Evolutionary conservation across 2,113 vertebrate genomes (phyloP), one percentile per base, ranked within the genome.

Genomic region (Aix galericulata): DNA sequence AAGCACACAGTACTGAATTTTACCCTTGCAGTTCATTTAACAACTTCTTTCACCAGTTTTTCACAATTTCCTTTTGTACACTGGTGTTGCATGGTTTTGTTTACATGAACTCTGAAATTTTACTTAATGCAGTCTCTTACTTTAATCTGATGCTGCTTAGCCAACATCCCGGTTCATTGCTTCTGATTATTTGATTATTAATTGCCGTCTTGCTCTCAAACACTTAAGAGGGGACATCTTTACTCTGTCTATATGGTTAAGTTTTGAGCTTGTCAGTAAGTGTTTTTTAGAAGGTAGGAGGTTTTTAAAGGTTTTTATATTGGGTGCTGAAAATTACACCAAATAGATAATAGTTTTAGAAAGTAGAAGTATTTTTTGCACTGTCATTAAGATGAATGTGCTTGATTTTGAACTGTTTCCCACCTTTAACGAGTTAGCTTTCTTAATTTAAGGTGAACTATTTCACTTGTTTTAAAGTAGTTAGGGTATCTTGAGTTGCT

Each of bases 41-140:
- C 10, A 11, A 1, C 13, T 11, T 32, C 78, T 94, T 64, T 56
- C 15, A 50, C 20, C 34, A 29, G 6, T 22, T 15, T 77, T 82
- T 66, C 36, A 27, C 48, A 17, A 7, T 91, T 93, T 38, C 12
- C 21, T 59, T 93, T 89, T 91, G 36, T 48, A 71, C 1, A 17
- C 15, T 1, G 2, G 6, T 17, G 7, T 31, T 63, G 32, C 75
- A 72, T 0, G 0, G 18, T 89, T 7, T 2, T 14, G 12, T 52
- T 75, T 63, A 67, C 21, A 1, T 63, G 7, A 81, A 21, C 36
- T 75, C 42, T n/a, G 29, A 40, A 36, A 36, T 87, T 82, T 58
- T 26, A 82, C 32, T 23, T 89, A 59, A 22, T 46, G 36, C 36
- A 50, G 11, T 27, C 74, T 88, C 71, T 76, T 12, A 17, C 18